Conservation (phyloP, 2,797 vertebrate species). For the Sylvilagus floridanus region DNA sequence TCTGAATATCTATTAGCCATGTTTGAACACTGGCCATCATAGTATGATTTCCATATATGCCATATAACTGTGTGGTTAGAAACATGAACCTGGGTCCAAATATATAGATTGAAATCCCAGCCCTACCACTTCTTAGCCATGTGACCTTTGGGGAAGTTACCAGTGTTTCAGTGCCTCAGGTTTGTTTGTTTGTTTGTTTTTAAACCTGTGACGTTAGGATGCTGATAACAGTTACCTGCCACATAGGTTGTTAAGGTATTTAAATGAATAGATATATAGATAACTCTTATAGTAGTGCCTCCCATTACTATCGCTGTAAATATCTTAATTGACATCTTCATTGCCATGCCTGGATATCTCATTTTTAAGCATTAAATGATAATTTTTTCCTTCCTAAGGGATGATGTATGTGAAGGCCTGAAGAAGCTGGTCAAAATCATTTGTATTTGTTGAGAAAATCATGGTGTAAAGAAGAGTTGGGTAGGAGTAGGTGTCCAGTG, state of each 20-base stretch:
- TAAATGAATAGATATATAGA: neutral
- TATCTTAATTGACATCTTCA: neutral
- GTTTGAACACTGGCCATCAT: neutral
- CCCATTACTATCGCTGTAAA: neutral
- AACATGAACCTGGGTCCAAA: neutral
- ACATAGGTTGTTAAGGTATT: neutral
- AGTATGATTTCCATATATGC: neutral
- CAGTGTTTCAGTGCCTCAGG: neutral
- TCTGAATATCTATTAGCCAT: neutral
- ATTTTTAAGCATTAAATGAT: neutral
- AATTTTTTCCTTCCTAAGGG: neutral
- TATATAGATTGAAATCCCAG: neutral
- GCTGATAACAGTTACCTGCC: neutral
- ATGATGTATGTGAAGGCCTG: neutral
- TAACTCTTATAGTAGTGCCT: neutral
- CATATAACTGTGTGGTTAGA: neutral
- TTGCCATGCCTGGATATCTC: neutral
- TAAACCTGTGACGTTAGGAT: neutral
- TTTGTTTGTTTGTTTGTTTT: neutral
- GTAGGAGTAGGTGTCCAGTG: too few species aligned
- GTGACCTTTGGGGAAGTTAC: neutral
- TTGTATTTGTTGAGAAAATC: constrained; percentile 10
- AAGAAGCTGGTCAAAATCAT: neutral
- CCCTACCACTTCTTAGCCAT: neutral
- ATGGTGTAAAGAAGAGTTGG: neutral